These are phyloP conservation scores for Dryomyza anilis DNA, from an alignment of 2,888 invertebrate genomes.

Conservation along the genomic window DNA sequence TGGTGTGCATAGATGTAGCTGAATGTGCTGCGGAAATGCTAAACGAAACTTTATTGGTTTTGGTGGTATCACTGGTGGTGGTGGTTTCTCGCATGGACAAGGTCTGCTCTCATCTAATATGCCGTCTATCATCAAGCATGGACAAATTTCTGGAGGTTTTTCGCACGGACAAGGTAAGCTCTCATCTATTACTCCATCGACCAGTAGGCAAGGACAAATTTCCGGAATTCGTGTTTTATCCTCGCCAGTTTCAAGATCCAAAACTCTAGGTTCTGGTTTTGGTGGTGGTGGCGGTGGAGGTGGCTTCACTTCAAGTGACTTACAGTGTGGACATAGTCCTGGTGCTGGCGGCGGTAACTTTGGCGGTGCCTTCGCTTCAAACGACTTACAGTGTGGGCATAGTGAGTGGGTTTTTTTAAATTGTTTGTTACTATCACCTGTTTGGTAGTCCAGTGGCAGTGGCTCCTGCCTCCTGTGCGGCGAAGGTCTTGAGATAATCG, in stretches of 20 bases:
- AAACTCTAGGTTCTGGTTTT: constrained; percentile 12
- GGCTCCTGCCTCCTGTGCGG: too few species aligned
- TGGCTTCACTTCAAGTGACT: neutral
- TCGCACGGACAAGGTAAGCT: too few species aligned
- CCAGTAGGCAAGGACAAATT: too few species aligned
- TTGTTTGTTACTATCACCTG: constrained; percentile 23
- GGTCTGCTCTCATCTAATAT: neutral
- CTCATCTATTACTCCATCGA: too few species aligned
- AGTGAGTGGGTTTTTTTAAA: neutral
- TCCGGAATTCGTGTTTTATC: too few species aligned
- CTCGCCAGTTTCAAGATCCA: too few species aligned
- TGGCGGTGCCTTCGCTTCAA: neutral
- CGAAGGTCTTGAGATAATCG: constrained; percentile 27
- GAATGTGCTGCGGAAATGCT: constrained; percentile 50
- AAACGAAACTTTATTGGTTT: constrained; percentile 37
- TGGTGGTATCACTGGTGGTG: neutral
- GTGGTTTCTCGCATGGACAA: neutral
- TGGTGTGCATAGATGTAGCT: constrained; percentile 46
- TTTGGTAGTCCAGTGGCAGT: constrained; percentile 13
- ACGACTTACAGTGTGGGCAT: neutral
- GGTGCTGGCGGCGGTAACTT: neutral
- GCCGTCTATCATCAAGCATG: constrained; percentile 2
- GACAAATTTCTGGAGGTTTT: neutral
- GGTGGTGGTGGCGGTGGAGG: constrained; percentile 2
- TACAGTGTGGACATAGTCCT: neutral